Conservation (phyloP, 2,888 invertebrate genomes). For the Apeira syringaria region DNA sequence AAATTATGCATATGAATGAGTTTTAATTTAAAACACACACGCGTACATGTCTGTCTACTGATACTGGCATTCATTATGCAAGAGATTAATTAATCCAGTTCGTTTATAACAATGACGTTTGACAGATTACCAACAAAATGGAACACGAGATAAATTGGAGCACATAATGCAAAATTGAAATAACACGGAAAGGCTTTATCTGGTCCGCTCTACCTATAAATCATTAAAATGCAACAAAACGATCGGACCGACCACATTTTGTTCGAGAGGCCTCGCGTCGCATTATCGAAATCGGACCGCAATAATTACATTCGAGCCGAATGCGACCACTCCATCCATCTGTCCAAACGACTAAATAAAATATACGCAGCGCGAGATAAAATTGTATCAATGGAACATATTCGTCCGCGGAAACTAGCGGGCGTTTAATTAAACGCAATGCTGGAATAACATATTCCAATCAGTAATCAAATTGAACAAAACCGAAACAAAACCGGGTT, state of each 20-base stretch:
- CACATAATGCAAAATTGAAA: constrained; percentile 50
- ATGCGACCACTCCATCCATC: constrained; percentile 69
- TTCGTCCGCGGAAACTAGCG: constrained; percentile 47
- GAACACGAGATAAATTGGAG: constrained; percentile 31
- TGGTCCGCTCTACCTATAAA: constrained; percentile 61
- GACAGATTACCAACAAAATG: constrained; percentile 42
- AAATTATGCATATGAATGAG: constrained; percentile 7
- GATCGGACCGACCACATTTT: constrained; percentile 71
- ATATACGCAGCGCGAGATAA: constrained; percentile 56
- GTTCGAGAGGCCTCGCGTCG: constrained; percentile 67
- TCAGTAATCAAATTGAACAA: constrained; percentile 34
- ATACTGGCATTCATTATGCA: constrained; percentile 15
- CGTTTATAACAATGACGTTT: constrained; percentile 37
- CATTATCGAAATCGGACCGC: constrained; percentile 80
- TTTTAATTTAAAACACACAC: constrained; percentile 11
- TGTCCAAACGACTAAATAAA: constrained; percentile 69
- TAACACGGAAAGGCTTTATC: constrained; percentile 67
- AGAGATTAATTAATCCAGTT: constrained; percentile 26
- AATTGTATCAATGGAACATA: constrained; percentile 62
- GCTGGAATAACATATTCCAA: constrained; percentile 46
- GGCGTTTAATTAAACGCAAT: constrained; percentile 52
- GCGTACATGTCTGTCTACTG: not conserved
- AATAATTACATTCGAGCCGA: constrained; percentile 79
- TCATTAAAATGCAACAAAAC: constrained; percentile 78
- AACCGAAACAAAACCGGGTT: constrained; percentile 17